Percentiles rank a stretch among this genome's conserved stretches.
These are phyloP conservation scores for Ianthella basta DNA, from an alignment of 37 sponge, comb jelly and placozoan species.

Conservation along the genomic window DNA sequence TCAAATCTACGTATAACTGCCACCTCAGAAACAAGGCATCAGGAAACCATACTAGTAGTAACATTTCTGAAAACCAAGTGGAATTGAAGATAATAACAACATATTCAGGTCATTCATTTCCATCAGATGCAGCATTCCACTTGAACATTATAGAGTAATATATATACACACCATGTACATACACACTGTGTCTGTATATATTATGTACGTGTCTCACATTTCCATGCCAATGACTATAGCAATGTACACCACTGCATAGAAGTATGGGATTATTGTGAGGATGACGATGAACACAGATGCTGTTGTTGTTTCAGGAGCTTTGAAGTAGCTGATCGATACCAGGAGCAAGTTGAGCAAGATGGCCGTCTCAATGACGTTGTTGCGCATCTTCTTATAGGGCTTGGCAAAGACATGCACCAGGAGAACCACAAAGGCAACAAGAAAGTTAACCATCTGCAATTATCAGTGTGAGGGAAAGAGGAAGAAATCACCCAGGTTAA, in stretches of 20 bases:
- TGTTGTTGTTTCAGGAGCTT: constrained; percentile 38
- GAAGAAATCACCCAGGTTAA: too few relatives aligned
- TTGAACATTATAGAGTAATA: too few relatives aligned
- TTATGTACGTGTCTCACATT: not conserved
- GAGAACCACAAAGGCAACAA: constrained; percentile 54
- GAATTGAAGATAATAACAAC: too few relatives aligned
- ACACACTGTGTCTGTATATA: not conserved
- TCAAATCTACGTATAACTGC: too few relatives aligned
- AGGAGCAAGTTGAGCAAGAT: constrained; percentile 65
- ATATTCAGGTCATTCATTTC: too few relatives aligned
- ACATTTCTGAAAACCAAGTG: too few relatives aligned
- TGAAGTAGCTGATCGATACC: constrained; percentile 62
- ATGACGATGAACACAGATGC: constrained; percentile 34
- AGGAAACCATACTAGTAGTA: too few relatives aligned
- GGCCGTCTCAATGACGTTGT: constrained; percentile 68
- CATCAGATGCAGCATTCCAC: too few relatives aligned
- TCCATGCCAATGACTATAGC: not conserved
- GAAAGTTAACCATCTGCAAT: not conserved
- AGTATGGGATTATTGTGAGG: constrained; percentile 57
- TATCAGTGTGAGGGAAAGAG: too few relatives aligned
- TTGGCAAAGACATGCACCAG: constrained; percentile 66
- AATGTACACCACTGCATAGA: constrained; percentile 49
- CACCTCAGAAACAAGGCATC: too few relatives aligned
- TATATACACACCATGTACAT: too few relatives aligned
- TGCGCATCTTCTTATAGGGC: constrained; percentile 59